Evolutionary conservation across 2,888 invertebrate species (phyloP), one percentile per base, ranked within the genome.

Genomic region (Cancer borealis): DNA sequence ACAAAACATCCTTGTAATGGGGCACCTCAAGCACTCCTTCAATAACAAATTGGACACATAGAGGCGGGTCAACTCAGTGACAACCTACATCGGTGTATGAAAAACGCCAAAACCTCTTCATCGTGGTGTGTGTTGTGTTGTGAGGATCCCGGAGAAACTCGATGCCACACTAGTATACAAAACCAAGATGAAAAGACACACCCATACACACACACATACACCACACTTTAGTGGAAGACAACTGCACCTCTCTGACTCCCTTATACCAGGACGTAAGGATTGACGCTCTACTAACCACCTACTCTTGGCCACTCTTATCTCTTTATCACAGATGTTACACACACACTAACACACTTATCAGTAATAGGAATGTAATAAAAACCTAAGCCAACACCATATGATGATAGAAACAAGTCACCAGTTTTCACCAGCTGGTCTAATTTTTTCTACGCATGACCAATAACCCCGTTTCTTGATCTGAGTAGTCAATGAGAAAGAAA

Each of bases 331-430:
- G 39, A 84, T 39, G 3, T 14, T n/a, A 39, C 84, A 84, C 84
- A 84, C 88, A 89, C n/a, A 46, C 88, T n/a, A 46, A 88, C 88
- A 47, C 88, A 88, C 88, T n/a, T 26, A 73, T 73, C 73, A 73
- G 73, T 26, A 60, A 60, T 60, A 60, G 60, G 17, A 60, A 17
- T 60, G 60, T 60, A 60, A 60, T 60, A 21, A 60, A 60, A 60
- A 21, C 17, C 12, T 60, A 21, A 21, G 5, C 60, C 21, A 60
- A 60, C 17, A 60, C 60, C 21, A 60, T 60, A 60, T 17, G 21
- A 39, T 39, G 39, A 39, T 12, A 3, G 54, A 54, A 54, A 54
- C 14, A 54, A 54, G 8, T 12, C 8, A 54, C 54, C 8, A 54
- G 54, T 54, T 54, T 54, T 54, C 8, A 12, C 8, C 8, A 54